Evolutionary conservation across 2,797 vertebrate species (phyloP).

Genomic region (Brotogeris chrysoptera): DNA sequence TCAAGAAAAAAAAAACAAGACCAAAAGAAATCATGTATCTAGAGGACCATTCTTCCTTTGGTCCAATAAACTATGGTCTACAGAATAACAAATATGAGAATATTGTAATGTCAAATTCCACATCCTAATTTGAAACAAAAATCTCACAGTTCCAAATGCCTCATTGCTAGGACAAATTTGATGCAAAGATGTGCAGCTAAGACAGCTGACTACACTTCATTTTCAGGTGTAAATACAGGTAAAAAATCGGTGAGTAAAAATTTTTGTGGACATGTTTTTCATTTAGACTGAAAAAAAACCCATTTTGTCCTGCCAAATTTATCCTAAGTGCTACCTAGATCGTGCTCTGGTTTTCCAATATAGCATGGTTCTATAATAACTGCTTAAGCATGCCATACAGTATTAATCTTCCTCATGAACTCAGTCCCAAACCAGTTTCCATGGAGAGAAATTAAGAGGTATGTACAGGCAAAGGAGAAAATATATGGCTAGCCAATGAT

Average conservation of each 20-base stretch:
- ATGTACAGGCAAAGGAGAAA: conserved; percentile 43
- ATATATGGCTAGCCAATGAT: conserved; percentile 35
- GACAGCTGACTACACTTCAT: background rate
- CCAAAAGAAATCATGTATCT: background rate
- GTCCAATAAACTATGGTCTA: background rate
- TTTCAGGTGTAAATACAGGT: background rate
- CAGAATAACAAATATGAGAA: background rate
- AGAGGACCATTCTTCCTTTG: background rate
- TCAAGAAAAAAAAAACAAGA: background rate
- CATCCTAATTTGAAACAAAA: background rate
- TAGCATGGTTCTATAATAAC: background rate
- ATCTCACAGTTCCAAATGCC: background rate
- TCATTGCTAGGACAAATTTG: background rate
- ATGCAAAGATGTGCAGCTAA: background rate
- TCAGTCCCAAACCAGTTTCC: conserved; percentile 41
- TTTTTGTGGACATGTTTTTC: background rate
- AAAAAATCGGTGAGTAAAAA: background rate
- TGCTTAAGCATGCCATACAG: conserved; percentile 27
- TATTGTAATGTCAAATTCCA: background rate
- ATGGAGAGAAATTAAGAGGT: conserved; percentile 58
- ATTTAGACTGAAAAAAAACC: background rate
- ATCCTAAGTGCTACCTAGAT: background rate
- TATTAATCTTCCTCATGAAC: conserved; percentile 52
- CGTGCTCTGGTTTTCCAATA: background rate
- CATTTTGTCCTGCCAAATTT: background rate